These are phyloP conservation scores for Indicator indicator DNA, from an alignment of 2,113 vertebrate genomes.

Conservation along the genomic window DNA sequence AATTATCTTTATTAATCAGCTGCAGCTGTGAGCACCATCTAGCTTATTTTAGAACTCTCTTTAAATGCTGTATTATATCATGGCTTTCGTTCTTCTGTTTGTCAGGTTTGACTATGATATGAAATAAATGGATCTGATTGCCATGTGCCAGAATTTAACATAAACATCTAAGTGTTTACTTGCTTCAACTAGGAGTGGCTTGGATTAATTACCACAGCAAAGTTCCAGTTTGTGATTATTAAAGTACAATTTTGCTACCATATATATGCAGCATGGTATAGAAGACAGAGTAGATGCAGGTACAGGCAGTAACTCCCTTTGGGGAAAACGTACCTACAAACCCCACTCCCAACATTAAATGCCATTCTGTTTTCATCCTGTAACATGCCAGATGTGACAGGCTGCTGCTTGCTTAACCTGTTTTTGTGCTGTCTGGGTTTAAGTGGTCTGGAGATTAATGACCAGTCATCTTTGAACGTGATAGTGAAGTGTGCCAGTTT, in stretches of 20 bases:
- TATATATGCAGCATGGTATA: background rate
- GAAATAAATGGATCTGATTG: conserved; percentile 20
- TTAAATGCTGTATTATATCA: conserved; percentile 13
- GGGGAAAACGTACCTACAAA: background rate
- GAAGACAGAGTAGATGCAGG: background rate
- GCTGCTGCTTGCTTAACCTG: background rate
- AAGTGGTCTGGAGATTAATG: background rate
- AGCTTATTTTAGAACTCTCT: background rate
- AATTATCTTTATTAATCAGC: background rate
- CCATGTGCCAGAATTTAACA: conserved; percentile 19
- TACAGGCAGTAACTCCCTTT: background rate
- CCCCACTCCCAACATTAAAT: background rate
- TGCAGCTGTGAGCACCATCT: conserved; percentile 20
- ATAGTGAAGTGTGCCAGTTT: background rate
- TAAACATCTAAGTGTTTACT: conserved; percentile 1
- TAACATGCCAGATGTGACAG: background rate
- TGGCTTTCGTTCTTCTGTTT: background rate
- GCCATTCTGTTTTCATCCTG: background rate
- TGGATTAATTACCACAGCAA: background rate
- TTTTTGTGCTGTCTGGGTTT: background rate
- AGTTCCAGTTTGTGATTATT: background rate
- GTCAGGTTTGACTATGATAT: background rate
- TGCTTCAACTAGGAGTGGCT: background rate
- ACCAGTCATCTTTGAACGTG: background rate
- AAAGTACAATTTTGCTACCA: background rate